Conservation (phyloP, 2,797 vertebrate species). For the Eulemur coronatus region DNA sequence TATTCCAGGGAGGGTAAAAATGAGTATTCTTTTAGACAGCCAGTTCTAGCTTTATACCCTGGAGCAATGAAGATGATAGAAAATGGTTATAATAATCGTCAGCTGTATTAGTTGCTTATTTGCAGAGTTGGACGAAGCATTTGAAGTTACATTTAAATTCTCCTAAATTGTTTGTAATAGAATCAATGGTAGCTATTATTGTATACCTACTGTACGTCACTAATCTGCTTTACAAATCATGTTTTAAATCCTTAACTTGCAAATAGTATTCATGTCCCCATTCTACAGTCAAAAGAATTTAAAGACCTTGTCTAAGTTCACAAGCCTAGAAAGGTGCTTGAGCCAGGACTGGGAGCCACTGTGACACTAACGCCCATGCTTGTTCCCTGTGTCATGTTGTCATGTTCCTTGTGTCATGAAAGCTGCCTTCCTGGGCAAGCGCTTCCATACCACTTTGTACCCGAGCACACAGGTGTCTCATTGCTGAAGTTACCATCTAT, state of each 20-base stretch:
- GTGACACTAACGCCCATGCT: no score
- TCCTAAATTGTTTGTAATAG: not conserved
- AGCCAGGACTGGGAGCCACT: not conserved
- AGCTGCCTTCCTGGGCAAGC: not conserved
- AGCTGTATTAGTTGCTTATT: not conserved
- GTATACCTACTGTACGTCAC: not conserved
- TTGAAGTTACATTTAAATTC: not conserved
- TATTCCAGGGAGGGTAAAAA: not conserved
- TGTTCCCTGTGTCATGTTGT: not conserved
- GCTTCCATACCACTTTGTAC: no score
- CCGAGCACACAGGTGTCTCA: not conserved
- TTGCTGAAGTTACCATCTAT: not conserved
- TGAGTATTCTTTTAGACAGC: not conserved
- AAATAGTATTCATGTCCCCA: not conserved
- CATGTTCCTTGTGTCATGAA: not conserved
- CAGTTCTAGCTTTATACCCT: not conserved
- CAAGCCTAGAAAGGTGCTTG: not conserved
- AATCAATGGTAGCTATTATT: not conserved
- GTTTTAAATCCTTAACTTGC: not conserved
- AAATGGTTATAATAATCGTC: not conserved
- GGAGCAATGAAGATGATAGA: not conserved
- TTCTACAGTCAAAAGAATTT: not conserved
- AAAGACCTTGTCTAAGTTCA: not conserved
- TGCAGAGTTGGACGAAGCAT: not conserved
- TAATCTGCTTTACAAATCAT: not conserved